phyloP scores from a whole-genome alignment of 2,113 vertebrate species.

The Amazona vittata region DNA sequence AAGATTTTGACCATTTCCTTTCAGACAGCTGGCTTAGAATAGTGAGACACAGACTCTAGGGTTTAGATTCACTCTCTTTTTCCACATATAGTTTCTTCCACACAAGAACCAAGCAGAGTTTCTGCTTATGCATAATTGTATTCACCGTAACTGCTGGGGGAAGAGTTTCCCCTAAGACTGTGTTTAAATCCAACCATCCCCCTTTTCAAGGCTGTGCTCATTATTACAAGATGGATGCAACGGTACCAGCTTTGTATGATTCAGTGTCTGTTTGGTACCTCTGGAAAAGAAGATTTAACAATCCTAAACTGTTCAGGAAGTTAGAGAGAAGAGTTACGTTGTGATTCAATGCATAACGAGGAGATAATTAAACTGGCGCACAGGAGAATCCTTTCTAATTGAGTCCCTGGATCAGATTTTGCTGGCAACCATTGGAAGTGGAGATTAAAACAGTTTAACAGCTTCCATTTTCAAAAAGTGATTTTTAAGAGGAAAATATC shows the following conservation, averaged over 20 bases:
- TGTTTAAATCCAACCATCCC: background rate
- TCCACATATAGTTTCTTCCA: background rate
- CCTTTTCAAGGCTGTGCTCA: background rate
- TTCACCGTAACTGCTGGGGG: background rate
- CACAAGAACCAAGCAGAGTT: background rate
- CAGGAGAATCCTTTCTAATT: background rate
- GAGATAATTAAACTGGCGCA: background rate
- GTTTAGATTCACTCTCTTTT: background rate
- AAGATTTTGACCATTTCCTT: slow-evolving; percentile 48
- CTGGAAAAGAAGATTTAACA: background rate
- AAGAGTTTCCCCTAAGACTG: background rate
- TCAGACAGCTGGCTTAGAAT: slow-evolving; percentile 17
- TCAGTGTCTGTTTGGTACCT: background rate
- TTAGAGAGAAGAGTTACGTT: background rate
- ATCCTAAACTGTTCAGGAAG: background rate
- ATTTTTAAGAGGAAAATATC: slow-evolving; percentile 1
- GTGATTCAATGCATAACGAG: background rate
- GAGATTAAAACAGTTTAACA: slow-evolving; percentile 28
- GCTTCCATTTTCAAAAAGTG: slow-evolving; percentile 3
- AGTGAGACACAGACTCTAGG: background rate
- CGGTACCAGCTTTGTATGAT: background rate
- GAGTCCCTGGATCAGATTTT: slow-evolving; percentile 3
- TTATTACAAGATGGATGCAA: background rate
- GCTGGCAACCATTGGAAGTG: background rate
- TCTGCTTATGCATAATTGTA: background rate